Base-by-base conservation (phyloP, 2,888 invertebrate species). In the Neoitamus cyanurus region DNA sequence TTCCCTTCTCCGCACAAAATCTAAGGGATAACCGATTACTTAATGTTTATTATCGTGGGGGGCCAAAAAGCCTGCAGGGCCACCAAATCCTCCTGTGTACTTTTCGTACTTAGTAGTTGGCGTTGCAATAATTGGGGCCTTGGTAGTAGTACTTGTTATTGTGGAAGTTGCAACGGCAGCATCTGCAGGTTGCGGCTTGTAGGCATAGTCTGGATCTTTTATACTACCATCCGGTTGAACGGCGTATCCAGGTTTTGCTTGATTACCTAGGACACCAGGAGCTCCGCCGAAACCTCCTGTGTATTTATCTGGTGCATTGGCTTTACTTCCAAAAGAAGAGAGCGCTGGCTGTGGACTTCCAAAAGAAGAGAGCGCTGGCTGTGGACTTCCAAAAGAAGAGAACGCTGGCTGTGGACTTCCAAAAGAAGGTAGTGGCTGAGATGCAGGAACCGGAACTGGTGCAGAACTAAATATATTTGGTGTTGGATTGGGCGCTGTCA, bases 31-130 rank as follows among this genome's bases (percentile, higher is more conserved):
- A 20, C 25, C 6, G 20, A 58, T 20, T 9, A 37, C 58, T 58
- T 58, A 58, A 58, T 58, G 85, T 31, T 68, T 87, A 86, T 90
- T 90, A 86, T 91, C 91, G 85, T 88, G 91, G 42, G 91, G 91
- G 20, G 87, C 87, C 13, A 91, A 88, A 46, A 91, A 85, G 13
- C 91, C 91, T 5, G 91, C 91, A 7, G 91, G 90, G 9, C 91
- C 91, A 3, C 91, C 91, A 78, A 91, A 91, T 37, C 89, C 88
- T 2, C 88, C 90, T 0, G 87, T 88, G 83, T 89, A 89, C 77
- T 88, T 88, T 13, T 87, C 87, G 13, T 46, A 15, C 36, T 30
- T 69, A 25, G 48, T 5, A 30, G 36, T 2, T 34, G 73, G 28
- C 75, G 20, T 28, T 7, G 83, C 42, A 11, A 36, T 31, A 20